A percentile compares a stretch with the other conserved stretches of the same genome.
These are phyloP conservation scores for Meteorus sp. DNA, from an alignment of 1,140 invertebrate genomes.

Conservation along the genomic window DNA sequence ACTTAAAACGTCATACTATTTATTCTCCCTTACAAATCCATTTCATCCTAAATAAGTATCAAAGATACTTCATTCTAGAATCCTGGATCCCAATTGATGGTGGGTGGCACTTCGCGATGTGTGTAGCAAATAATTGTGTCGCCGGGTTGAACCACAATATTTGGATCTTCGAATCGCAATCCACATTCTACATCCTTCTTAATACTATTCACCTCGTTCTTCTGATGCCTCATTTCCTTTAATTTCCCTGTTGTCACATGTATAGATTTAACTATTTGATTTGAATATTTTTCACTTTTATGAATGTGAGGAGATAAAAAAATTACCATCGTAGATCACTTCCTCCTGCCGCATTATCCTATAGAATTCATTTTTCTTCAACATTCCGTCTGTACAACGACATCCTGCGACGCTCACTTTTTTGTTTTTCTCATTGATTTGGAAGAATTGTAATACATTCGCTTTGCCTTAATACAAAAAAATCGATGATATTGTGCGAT, in stretches of 20 bases:
- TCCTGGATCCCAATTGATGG: constrained; percentile 82
- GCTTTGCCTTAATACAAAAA: constrained; percentile 73
- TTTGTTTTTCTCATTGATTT: constrained; percentile 79
- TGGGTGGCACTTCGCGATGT: constrained; percentile 64
- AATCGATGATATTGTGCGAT: too few species aligned
- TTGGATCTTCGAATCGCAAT: constrained; percentile 70
- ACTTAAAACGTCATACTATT: constrained; percentile 22
- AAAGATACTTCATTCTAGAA: too few species aligned
- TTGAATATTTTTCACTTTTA: not conserved
- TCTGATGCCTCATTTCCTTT: constrained; percentile 83
- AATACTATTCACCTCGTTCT: constrained; percentile 83
- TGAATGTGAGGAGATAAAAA: constrained; percentile 2
- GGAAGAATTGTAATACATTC: constrained; percentile 81
- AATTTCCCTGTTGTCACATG: constrained; percentile 64
- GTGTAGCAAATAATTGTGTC: constrained; percentile 82
- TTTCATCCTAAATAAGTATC: too few species aligned
- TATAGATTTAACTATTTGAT: not conserved
- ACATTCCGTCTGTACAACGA: constrained; percentile 75
- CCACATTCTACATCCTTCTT: constrained; percentile 89
- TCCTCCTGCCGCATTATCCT: constrained; percentile 73
- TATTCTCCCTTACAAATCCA: constrained; percentile 7
- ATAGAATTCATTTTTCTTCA: constrained; percentile 72
- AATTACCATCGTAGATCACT: constrained; percentile 71
- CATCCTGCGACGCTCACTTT: constrained; percentile 88
- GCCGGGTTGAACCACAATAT: constrained; percentile 70